A percentile compares a stretch with the other conserved stretches of the same genome.
Evolutionary conservation across 1,140 invertebrate species (phyloP).

Genomic region (Bombus ignitus): DNA sequence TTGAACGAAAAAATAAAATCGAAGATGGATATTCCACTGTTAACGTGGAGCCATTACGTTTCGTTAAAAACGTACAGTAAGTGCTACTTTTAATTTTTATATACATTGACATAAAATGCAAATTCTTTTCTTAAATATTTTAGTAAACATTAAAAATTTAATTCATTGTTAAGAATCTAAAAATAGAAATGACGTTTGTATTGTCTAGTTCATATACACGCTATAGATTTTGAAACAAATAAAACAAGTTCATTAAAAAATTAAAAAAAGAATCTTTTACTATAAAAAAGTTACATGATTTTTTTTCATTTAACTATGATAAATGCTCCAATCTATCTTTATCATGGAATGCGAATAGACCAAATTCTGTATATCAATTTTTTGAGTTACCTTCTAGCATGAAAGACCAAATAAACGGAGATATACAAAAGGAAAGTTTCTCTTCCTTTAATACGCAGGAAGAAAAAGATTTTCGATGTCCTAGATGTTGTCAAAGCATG

Average conservation of each 20-base stretch:
- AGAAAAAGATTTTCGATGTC: conserved; percentile 74
- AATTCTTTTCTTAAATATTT: too few relatives aligned
- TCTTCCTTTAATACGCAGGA: conserved; percentile 15
- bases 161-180: too few relatives aligned
- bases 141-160: too few relatives aligned
- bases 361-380: conserved; percentile 19
- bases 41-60: conserved; percentile 16
- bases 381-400: conserved; percentile 15
- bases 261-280: not conserved
- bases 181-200: too few relatives aligned
- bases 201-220: not conserved
- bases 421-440: conserved; percentile 1
- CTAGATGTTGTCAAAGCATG: conserved; percentile 75
- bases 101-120: too few relatives aligned
- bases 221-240: not conserved
- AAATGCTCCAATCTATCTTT: not conserved
- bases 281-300: not conserved
- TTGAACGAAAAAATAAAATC: conserved; percentile 44
- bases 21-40: conserved; percentile 2
- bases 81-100: conserved; percentile 19
- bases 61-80: conserved; percentile 9
- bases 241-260: not conserved
- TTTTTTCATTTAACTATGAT: conserved; percentile 1
- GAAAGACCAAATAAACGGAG: not conserved
- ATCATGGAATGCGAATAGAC: conserved; percentile 8